Conservation (phyloP, 2,113 vertebrate genomes). For the Mellivora capensis region DNA sequence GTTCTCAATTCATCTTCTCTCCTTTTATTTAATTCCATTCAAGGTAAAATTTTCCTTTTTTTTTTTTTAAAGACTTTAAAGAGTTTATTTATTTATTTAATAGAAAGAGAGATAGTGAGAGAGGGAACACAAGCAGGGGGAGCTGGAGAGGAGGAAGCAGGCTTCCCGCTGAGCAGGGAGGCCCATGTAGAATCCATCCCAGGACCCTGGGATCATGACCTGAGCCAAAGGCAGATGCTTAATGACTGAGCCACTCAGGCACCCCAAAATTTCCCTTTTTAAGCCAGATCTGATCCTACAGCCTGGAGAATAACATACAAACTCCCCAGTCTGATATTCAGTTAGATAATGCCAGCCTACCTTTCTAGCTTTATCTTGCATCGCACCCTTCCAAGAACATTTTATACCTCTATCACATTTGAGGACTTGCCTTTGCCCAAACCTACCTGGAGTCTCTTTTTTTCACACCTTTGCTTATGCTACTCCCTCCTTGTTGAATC, state of each 20-base stretch:
- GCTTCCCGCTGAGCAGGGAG: too few species aligned
- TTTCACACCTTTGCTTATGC: not conserved
- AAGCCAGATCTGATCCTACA: not conserved
- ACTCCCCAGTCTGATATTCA: not conserved
- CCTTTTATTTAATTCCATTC: not conserved
- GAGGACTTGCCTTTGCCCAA: not conserved
- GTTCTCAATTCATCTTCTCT: not conserved
- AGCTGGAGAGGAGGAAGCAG: too few species aligned
- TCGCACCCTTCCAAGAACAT: not conserved
- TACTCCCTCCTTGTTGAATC: not conserved
- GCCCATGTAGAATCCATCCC: too few species aligned
- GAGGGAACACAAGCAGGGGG: too few species aligned
- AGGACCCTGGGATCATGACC: too few species aligned
- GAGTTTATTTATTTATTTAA: too few species aligned
- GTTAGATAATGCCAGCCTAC: not conserved
- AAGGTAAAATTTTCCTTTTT: not conserved
- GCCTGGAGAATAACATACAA: not conserved
- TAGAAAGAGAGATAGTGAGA: too few species aligned
- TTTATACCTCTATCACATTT: not conserved
- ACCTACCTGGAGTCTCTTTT: not conserved
- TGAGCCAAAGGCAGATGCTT: too few species aligned
- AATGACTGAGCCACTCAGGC: too few species aligned
- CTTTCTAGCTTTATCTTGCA: not conserved
- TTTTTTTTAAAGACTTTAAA: too few species aligned
- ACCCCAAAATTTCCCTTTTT: not conserved